Evolutionary conservation across 1,140 invertebrate species (phyloP).

Genomic region (Anoplophora glabripennis): DNA sequence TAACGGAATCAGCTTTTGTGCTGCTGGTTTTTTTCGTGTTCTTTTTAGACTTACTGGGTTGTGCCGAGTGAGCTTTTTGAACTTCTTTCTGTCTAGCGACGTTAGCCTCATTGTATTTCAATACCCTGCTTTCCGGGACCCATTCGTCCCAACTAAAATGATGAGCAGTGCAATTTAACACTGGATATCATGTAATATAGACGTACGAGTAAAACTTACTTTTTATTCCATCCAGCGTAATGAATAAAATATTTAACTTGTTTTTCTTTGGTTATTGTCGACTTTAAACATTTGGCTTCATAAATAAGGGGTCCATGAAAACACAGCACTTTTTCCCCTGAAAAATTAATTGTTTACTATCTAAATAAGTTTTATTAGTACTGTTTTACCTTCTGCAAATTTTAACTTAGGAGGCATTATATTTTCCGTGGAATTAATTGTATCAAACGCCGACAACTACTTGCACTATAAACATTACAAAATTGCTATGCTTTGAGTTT

Average conservation of each 20-base stretch:
- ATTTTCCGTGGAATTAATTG: no score
- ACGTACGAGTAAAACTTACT: conserved; percentile 56
- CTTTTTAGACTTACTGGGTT: conserved; percentile 64
- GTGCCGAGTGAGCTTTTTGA: conserved; percentile 73
- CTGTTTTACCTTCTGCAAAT: conserved; percentile 60
- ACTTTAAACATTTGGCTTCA: conserved; percentile 92
- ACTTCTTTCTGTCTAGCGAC: conserved; percentile 88
- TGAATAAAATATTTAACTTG: conserved; percentile 90
- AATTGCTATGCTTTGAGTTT: no score
- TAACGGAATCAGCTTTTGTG: conserved; percentile 45
- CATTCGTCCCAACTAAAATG: conserved; percentile 93
- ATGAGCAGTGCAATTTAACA: conserved; percentile 1
- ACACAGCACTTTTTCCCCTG: conserved; percentile 93
- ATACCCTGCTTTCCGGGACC: conserved; percentile 89
- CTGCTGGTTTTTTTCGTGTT: conserved; percentile 39
- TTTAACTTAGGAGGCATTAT: conserved; percentile 57
- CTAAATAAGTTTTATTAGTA: not conserved
- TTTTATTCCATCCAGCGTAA: conserved; percentile 98
- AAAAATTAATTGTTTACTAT: conserved; percentile 38
- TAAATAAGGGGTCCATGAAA: conserved; percentile 94
- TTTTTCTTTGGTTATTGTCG: conserved; percentile 77
- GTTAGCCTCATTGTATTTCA: conserved; percentile 92
- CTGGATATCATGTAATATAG: conserved; percentile 1
- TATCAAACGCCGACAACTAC: no score
- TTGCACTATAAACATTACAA: no score